A percentile compares a stretch with the other conserved stretches of the same genome.
These are phyloP conservation scores for Orchestia grillus DNA, from an alignment of 1,140 invertebrate genomes.

Conservation along the genomic window DNA sequence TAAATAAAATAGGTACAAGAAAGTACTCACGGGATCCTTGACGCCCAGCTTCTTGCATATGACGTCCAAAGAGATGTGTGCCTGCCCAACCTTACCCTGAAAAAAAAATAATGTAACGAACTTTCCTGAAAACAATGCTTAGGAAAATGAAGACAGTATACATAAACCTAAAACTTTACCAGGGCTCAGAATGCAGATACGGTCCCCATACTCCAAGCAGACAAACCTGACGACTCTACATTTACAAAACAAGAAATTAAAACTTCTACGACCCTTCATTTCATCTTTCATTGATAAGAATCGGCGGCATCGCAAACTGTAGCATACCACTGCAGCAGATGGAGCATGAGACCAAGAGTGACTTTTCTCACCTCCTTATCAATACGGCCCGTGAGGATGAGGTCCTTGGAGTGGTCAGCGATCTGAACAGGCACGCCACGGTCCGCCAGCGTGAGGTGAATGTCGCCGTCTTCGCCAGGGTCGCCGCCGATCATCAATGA, in stretches of 20 bases:
- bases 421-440: conserved; percentile 82
- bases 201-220: too few species aligned
- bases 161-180: neutral
- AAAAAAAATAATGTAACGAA: conserved; percentile 16
- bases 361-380: conserved; percentile 79
- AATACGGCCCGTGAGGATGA: conserved; percentile 82
- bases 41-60: conserved; percentile 77
- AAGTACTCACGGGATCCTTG: conserved; percentile 36
- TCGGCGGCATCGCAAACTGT: too few species aligned
- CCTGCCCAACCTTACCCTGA: conserved; percentile 81
- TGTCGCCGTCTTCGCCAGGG: conserved; percentile 79
- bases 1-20: too few species aligned
- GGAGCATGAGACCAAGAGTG: too few species aligned
- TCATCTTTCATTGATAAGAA: neutral
- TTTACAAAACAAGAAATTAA: neutral
- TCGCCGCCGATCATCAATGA: conserved; percentile 84
- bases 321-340: too few species aligned
- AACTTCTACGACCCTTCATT: neutral
- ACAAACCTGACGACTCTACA: too few species aligned
- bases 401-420: conserved; percentile 82
- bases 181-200: neutral
- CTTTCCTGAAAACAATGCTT: neutral
- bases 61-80: conserved; percentile 87
- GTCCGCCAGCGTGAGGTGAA: conserved; percentile 84
- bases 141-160: neutral